These are phyloP conservation scores for Strongylocentrotus purpuratus DNA, from an alignment of 35 echinoderm and acorn worm species.

Conservation along the genomic window DNA sequence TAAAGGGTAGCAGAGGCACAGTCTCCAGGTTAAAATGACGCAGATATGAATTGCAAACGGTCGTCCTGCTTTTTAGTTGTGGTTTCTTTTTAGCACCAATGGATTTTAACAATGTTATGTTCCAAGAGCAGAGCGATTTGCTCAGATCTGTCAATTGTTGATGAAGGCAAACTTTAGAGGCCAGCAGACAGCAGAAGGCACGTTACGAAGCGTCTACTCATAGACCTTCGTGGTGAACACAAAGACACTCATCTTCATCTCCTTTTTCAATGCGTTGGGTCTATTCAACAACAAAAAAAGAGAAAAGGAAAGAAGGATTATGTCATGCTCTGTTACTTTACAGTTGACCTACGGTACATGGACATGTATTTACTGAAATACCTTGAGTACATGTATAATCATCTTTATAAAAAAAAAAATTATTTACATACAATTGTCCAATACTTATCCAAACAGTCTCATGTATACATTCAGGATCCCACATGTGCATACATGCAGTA, in stretches of 20 bases:
- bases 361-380: not conserved
- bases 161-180: constrained; percentile 14
- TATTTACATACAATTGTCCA: too few species aligned
- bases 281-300: not conserved
- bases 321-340: not conserved
- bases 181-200: not conserved
- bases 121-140: not conserved
- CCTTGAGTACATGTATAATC: not conserved
- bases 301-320: not conserved
- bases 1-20: not conserved
- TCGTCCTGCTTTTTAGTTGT: not conserved
- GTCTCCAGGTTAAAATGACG: not conserved
- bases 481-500: not conserved
- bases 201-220: constrained; percentile 6
- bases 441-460: not conserved
- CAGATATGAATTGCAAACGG: not conserved
- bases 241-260: constrained; percentile 45
- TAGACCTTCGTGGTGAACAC: constrained; percentile 38
- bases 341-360: not conserved
- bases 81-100: not conserved
- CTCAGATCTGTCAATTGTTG: not conserved
- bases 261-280: not conserved
- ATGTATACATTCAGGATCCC: too few species aligned
- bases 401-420: not conserved
- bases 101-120: constrained; percentile 20